Conservation (phyloP, 2,113 vertebrate species). For the Lophius piscatorius region DNA sequence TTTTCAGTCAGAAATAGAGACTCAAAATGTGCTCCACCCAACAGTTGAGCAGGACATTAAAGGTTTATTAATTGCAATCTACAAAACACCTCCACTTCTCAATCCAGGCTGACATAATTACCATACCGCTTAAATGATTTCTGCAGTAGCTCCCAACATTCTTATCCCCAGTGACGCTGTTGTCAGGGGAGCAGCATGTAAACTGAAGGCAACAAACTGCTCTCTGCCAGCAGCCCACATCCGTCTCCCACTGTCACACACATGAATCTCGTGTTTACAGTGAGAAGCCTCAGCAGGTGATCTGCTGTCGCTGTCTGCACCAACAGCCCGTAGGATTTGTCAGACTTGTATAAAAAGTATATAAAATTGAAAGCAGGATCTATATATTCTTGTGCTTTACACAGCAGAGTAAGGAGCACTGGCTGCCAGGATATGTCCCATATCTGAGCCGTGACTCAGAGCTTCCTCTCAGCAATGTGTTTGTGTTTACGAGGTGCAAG, state of each 20-base stretch:
- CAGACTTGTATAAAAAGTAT: not conserved
- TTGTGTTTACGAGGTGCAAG: slow-evolving; percentile 79
- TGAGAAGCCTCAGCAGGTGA: slow-evolving; percentile 11
- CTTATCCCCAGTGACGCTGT: slow-evolving; percentile 58
- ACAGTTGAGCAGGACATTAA: too few relatives aligned
- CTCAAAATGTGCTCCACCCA: too few relatives aligned
- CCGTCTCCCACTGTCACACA: slow-evolving; percentile 22
- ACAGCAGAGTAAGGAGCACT: slow-evolving; percentile 22
- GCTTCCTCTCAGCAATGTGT: slow-evolving; percentile 68
- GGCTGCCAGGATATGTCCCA: slow-evolving; percentile 57
- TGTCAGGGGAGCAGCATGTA: slow-evolving; percentile 60
- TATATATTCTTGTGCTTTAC: not conserved
- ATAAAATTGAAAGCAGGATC: slow-evolving; percentile 2
- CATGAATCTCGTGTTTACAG: slow-evolving; percentile 20
- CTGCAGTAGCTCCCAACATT: slow-evolving; percentile 51
- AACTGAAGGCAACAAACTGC: slow-evolving; percentile 58
- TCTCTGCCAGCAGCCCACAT: slow-evolving; percentile 31
- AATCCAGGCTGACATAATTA: slow-evolving; percentile 54
- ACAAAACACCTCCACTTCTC: slow-evolving; percentile 32
- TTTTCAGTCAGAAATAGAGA: too few relatives aligned
- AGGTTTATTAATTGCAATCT: too few relatives aligned
- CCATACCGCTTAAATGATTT: slow-evolving; percentile 58
- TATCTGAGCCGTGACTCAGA: slow-evolving; percentile 75
- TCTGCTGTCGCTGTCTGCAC: not conserved
- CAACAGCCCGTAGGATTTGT: not conserved